Evolutionary conservation across 2,888 invertebrate genomes (phyloP).

Genomic region (Mellilla xanthometata): DNA sequence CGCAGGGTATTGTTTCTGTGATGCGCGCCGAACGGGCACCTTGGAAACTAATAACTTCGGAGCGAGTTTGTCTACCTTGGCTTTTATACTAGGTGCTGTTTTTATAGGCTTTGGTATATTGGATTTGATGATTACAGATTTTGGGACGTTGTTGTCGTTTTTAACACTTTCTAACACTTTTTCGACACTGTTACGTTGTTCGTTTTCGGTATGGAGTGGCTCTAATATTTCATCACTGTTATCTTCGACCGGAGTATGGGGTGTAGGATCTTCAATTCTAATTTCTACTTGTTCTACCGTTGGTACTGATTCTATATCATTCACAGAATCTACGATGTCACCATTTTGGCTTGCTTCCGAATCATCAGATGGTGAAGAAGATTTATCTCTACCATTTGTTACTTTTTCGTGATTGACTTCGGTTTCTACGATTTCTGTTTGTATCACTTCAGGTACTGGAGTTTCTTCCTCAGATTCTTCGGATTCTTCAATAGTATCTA

Average conservation of each 20-base stretch:
- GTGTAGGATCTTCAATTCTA: constrained; percentile 1
- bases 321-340: not conserved
- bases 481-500: constrained; percentile 41
- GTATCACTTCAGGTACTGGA: constrained; percentile 3
- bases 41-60: constrained; percentile 66
- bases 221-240: not conserved
- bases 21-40: constrained; percentile 65
- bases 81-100: constrained; percentile 51
- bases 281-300: constrained; percentile 3
- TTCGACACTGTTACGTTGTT: constrained; percentile 20
- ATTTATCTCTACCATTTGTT: constrained; percentile 3
- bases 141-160: constrained; percentile 28
- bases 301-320: constrained; percentile 1
- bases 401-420: constrained; percentile 2
- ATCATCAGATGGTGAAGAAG: constrained; percentile 3
- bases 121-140: constrained; percentile 47
- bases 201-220: constrained; percentile 9
- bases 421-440: not conserved
- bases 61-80: constrained; percentile 57
- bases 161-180: constrained; percentile 16
- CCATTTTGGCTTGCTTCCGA: constrained; percentile 7
- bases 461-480: constrained; percentile 13
- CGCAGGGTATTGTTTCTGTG: constrained; percentile 65
- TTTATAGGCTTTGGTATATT: constrained; percentile 71
- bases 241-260: not conserved